Percentiles rank a stretch among this genome's conserved stretches.
Evolutionary conservation across 2,797 vertebrate species (phyloP).

Genomic region (Coluber constrictor): DNA sequence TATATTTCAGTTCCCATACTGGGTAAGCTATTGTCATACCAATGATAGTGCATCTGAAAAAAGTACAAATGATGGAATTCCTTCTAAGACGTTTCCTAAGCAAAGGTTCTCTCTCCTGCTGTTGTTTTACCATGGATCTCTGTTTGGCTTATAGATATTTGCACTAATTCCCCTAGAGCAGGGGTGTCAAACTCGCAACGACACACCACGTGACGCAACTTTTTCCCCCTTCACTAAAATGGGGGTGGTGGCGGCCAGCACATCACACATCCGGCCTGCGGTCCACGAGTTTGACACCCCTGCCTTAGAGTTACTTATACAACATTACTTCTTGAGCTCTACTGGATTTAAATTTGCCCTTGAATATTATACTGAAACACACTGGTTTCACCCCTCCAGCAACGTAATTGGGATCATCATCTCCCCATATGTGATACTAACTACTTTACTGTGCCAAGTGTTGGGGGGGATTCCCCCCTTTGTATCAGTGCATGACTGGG

Average conservation of each 20-base stretch:
- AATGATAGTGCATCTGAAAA: neutral
- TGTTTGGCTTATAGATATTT: neutral
- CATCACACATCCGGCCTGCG: too few species aligned
- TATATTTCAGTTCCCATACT: neutral
- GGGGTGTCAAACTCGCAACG: too few species aligned
- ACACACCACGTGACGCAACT: too few species aligned
- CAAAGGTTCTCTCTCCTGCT: neutral
- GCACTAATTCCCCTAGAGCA: too few species aligned
- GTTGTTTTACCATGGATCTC: neutral
- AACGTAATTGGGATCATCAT: neutral
- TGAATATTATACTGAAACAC: neutral
- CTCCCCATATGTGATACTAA: neutral
- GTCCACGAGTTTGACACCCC: too few species aligned
- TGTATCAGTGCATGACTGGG: neutral
- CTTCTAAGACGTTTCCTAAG: neutral
- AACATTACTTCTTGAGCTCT: neutral
- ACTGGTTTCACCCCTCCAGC: neutral
- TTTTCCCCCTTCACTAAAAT: too few species aligned
- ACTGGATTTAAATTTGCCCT: neutral
- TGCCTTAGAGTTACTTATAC: neutral
- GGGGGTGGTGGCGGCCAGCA: too few species aligned
- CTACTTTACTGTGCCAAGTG: neutral
- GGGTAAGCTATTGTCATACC: neutral
- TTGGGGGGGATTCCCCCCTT: neutral
- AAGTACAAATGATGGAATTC: neutral